These are phyloP conservation scores for Calcarius lapponicus DNA, from an alignment of 2,797 vertebrate species.

Conservation along the genomic window DNA sequence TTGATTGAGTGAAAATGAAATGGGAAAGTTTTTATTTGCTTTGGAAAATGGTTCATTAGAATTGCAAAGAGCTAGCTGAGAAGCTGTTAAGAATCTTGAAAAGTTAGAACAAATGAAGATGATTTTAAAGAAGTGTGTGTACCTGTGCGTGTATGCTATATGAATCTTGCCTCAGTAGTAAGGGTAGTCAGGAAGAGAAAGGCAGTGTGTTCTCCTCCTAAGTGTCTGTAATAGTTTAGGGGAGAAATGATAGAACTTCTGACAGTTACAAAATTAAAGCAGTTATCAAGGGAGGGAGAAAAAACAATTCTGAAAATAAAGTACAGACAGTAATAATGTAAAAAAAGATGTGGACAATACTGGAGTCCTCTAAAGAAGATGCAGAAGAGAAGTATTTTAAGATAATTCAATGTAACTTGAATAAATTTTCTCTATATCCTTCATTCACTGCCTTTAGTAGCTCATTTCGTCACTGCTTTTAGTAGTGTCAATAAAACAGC, in stretches of 20 bases:
- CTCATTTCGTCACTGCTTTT: neutral
- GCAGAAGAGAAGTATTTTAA: neutral
- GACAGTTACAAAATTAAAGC: neutral
- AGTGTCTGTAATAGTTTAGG: neutral
- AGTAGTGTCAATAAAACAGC: neutral
- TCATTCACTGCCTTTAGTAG: neutral
- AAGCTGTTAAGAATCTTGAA: slow-evolving; percentile 17
- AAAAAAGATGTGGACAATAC: neutral
- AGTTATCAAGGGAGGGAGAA: neutral
- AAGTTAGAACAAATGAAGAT: slow-evolving; percentile 16
- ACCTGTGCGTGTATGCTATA: neutral
- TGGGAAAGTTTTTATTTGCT: neutral
- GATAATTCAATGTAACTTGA: neutral
- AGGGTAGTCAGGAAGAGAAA: neutral
- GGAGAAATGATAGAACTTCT: neutral
- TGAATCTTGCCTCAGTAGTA: neutral
- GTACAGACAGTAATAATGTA: neutral
- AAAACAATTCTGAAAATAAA: slow-evolving; percentile 18
- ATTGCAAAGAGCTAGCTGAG: neutral
- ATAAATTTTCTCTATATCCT: neutral
- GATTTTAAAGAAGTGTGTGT: neutral
- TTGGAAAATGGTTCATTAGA: neutral
- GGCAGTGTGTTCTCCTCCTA: neutral
- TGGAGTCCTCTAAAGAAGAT: neutral
- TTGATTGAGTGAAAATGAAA: neutral